These are phyloP conservation scores for Gymnocypris eckloni DNA, from an alignment of 2,797 vertebrate genomes.

Conservation along the genomic window DNA sequence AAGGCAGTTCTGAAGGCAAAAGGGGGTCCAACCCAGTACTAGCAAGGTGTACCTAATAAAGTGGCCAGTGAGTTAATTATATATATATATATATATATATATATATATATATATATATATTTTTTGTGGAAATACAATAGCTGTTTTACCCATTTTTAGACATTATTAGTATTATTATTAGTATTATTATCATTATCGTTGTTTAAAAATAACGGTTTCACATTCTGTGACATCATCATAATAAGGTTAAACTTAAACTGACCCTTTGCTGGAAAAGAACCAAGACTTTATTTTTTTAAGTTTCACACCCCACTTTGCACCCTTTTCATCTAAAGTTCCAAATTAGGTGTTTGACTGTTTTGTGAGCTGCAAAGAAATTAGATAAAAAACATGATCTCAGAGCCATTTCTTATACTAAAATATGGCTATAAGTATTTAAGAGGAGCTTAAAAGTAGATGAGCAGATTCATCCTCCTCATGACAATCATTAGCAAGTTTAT, in stretches of 20 bases:
- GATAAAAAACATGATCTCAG: background rate
- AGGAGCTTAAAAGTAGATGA: conserved; percentile 2
- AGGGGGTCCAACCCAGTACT: no score
- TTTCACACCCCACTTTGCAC: background rate
- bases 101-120: no score
- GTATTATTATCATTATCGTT: no score
- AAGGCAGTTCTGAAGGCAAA: no score
- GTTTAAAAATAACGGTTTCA: no score
- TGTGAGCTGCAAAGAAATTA: background rate
- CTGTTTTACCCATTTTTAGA: no score
- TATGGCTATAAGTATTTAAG: background rate
- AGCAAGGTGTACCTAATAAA: no score
- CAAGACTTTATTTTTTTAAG: background rate
- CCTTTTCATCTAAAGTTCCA: background rate
- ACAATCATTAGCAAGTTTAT: conserved; percentile 20
- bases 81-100: no score
- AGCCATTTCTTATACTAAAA: background rate
- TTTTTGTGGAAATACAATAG: no score
- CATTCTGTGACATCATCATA: background rate
- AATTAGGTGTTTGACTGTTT: background rate
- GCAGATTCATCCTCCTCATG: background rate
- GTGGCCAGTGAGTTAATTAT: no score
- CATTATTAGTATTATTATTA: no score
- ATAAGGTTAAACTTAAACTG: background rate
- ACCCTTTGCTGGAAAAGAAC: background rate